Percentiles rank a stretch among this genome's conserved stretches.
Evolutionary conservation across 2,113 vertebrate genomes (phyloP).

Genomic region (Pyxicephalus adspersus): DNA sequence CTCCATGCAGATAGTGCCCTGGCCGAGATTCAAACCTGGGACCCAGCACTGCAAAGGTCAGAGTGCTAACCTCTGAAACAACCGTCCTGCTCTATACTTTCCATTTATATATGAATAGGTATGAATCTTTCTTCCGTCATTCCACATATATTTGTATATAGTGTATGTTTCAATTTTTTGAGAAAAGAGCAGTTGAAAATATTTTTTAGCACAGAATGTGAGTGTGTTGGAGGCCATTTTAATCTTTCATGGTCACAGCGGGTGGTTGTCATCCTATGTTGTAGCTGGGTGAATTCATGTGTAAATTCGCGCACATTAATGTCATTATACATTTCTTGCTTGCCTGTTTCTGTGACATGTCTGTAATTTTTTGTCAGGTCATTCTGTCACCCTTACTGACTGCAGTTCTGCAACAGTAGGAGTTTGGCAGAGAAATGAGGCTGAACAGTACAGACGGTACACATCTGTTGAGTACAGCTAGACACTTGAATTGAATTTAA

Average conservation of each 20-base stretch:
- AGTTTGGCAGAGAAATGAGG: background rate
- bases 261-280: slow-evolving; percentile 36
- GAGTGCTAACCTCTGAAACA: too few relatives aligned
- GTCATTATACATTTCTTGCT: slow-evolving; percentile 45
- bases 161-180: background rate
- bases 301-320: slow-evolving; percentile 51
- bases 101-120: too few relatives aligned
- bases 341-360: slow-evolving; percentile 34
- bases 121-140: too few relatives aligned
- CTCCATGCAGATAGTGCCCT: too few relatives aligned
- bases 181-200: slow-evolving; percentile 11
- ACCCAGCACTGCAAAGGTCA: too few relatives aligned
- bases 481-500: background rate
- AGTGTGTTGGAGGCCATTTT: slow-evolving; percentile 22
- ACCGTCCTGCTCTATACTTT: too few relatives aligned
- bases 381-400: background rate
- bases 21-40: too few relatives aligned
- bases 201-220: slow-evolving; percentile 5
- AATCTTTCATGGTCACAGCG: slow-evolving; percentile 47
- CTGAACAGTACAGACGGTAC: background rate
- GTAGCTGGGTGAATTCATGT: slow-evolving; percentile 29
- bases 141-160: background rate
- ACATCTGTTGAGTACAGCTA: background rate
- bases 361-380: slow-evolving; percentile 11
- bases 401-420: background rate